Conservation (phyloP, 2,888 invertebrate species). For the Incurvaria masculella region DNA sequence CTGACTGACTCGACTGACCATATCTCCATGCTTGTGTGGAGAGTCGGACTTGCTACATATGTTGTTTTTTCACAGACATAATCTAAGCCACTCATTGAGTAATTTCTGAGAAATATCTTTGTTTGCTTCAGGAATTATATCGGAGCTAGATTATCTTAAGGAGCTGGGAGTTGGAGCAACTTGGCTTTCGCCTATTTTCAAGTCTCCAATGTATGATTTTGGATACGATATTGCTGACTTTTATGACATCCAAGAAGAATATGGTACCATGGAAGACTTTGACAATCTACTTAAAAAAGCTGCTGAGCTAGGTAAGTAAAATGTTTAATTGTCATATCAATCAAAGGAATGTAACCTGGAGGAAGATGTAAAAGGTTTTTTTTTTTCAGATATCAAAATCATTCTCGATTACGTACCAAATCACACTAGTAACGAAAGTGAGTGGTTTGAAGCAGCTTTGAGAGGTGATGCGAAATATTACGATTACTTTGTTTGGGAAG, state of each 20-base stretch:
- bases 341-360: no score
- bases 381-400: constrained; percentile 31
- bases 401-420: constrained; percentile 58
- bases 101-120: no score
- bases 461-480: constrained; percentile 43
- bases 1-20: no score
- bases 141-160: constrained; percentile 61
- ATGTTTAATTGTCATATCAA: no score
- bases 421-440: constrained; percentile 58
- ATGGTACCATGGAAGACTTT: constrained; percentile 72
- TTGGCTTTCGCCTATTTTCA: constrained; percentile 72
- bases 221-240: constrained; percentile 79
- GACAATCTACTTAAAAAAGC: constrained; percentile 52
- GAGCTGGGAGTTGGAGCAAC: constrained; percentile 64
- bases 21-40: no score
- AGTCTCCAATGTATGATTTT: constrained; percentile 75
- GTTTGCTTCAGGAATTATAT: constrained; percentile 50
- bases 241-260: constrained; percentile 64
- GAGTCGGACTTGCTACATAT: no score
- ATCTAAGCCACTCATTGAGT: no score
- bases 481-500: constrained; percentile 57
- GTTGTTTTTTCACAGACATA: no score
- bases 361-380: no score
- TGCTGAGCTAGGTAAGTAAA: constrained; percentile 42
- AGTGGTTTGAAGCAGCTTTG: constrained; percentile 62